Evolutionary conservation across 2,797 vertebrate species (phyloP), one percentile per base, ranked within the genome.

Genomic region (Cyprinella venusta): DNA sequence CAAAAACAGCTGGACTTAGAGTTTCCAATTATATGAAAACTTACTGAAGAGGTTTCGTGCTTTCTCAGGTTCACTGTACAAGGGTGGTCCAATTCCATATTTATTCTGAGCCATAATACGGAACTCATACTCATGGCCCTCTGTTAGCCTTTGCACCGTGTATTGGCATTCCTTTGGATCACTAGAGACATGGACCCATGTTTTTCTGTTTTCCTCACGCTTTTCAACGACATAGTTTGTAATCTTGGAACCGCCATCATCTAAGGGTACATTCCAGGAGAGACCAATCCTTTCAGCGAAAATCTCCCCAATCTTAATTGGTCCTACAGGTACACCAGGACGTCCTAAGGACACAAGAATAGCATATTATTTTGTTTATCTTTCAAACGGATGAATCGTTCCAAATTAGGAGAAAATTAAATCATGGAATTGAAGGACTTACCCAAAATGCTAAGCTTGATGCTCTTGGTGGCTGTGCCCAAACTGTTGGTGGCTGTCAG

Each of bases 161-260:
- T 96, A 99, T 12, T 92, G 91, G 18, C 97, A 98, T 84, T 99
- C 97, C 83, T 97, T 98, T 42, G 96, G 96, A 84, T 99, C 96
- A 26, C 94, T 97, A 86, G 98, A 96, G 80, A 99, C 96, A 0
- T 92, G 93, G 15, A 98, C 95, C 97, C 98, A 99, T n/a, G 97
- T 95, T 91, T 94, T 99, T 81, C 98, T 95, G 91, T 96, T 99
- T 79, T 97, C 96, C 91, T 99, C 98, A 71, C 95, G 97, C 91
- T 99, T 99, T 91, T 99, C 97, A 90, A 99, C 90, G 33, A 99
- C 96, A 54, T 99, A 99, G 90, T 99, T 99, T 76, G 97, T 99
- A 88, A 99, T 97, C 91, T 97, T 99, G 87, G 96, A 98, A 87
- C 95, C 98, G 42, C 98, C 98, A 12, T 99, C 96, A 85, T 99